A percentile compares a stretch with the other conserved stretches of the same genome.
Evolutionary conservation across 2,113 vertebrate genomes (phyloP).

Genomic region (Thryonomys swinderianus): DNA sequence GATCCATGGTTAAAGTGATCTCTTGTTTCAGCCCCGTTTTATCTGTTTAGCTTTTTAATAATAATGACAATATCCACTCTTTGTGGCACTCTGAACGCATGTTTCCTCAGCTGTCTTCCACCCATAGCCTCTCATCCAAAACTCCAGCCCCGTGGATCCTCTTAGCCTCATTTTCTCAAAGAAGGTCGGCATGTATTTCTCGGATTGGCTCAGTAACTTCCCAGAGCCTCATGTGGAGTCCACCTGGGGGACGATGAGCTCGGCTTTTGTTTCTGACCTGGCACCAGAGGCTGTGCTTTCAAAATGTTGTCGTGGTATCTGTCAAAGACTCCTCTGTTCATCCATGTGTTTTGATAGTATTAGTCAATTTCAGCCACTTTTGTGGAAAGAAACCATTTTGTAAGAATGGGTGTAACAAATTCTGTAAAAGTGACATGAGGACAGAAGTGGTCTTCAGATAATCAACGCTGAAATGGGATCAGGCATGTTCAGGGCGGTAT

Average conservation of each 20-base stretch:
- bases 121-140: background rate
- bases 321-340: background rate
- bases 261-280: background rate
- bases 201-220: background rate
- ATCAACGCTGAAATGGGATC: background rate
- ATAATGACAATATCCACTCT: background rate
- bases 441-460: background rate
- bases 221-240: background rate
- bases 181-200: background rate
- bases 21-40: background rate
- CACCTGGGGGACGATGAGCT: background rate
- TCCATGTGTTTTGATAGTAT: background rate
- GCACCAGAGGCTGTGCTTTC: background rate
- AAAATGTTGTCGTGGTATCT: background rate
- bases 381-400: background rate
- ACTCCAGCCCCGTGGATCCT: background rate
- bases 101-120: background rate
- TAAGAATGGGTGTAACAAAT: background rate
- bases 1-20: background rate
- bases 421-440: background rate
- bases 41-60: slow-evolving; percentile 1
- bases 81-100: background rate
- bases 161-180: slow-evolving; percentile 23
- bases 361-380: background rate
- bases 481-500: background rate